Base-by-base conservation (phyloP, 2,113 vertebrate genomes). In the Brachyhypopomus gauderio region DNA sequence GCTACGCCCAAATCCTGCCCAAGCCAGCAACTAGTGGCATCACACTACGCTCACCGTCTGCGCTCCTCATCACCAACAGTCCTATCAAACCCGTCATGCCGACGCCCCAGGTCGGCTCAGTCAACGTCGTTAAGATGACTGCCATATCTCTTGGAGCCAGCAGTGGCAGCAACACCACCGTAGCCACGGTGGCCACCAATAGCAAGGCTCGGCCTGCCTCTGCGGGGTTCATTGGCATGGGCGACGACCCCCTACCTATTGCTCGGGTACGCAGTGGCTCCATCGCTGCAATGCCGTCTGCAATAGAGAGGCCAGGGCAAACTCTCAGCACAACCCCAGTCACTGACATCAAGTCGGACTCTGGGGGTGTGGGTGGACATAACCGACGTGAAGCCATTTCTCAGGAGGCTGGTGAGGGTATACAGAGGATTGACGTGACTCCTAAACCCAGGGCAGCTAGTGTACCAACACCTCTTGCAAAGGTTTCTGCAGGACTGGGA, bases 121-220 rank as follows among this genome's bases (percentile, higher is more conserved):
- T 98, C 87, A 98, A 96, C 73, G 93, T 98, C 88, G 96, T 99
- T 58, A 97, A 98, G 89, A 98, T 98, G 96, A 94, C 97, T 63
- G 89, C 97, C 87, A 97, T 99, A 92, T 96, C 97, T 8, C 94
- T 98, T 25, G 91, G 96, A 1, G 94, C 95, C 0, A 95, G 89
- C 91, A 91, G 88, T 88, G 84, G 88, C 80, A 90, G 88, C 3
- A 88, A 80, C 59, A 80, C 81, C 30, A 91, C 89, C 20, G 91
- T 95, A 38, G 90, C 93, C 1, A 86, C 93, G 74, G 93, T 34
- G 2, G 23, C 73, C 87, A 69, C 86, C 27, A 92, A 86, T 45
- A 82, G 92, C 64, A 91, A 93, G 5, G 85, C 96, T 77, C 95
- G 95, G 83, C 95, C 94, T n/a, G 90, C 95, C 0, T 91, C 96